Evolutionary conservation across 1,140 invertebrate species (phyloP).

Genomic region (Macrostomum lignano): DNA sequence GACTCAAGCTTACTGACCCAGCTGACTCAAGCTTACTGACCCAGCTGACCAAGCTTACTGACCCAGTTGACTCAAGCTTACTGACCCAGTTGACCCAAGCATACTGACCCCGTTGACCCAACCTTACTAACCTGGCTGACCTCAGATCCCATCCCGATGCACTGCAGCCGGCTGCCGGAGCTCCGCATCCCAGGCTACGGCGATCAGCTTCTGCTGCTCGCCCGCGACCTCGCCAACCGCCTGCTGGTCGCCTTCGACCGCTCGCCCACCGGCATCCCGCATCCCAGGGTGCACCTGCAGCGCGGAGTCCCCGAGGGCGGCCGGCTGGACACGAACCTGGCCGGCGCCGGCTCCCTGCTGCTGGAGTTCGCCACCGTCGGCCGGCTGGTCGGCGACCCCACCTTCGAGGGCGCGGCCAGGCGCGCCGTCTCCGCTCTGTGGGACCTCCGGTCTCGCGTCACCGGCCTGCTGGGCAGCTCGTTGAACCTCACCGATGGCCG

Average conservation of each 20-base stretch:
- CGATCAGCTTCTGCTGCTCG: conserved; percentile 34
- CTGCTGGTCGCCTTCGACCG: conserved; percentile 36
- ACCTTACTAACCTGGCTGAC: too few relatives aligned
- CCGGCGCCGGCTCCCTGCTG: conserved; percentile 37
- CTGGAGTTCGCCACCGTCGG: conserved; percentile 39
- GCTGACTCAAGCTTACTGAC: too few relatives aligned
- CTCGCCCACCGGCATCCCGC: conserved; percentile 32
- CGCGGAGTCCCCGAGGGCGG: conserved; percentile 32
- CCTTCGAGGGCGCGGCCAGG: conserved; percentile 35
- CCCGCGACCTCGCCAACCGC: conserved; percentile 34
- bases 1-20: too few relatives aligned
- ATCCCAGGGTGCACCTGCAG: conserved; percentile 35
- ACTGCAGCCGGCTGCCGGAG: too few relatives aligned
- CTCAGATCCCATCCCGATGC: too few relatives aligned
- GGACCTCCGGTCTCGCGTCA: conserved; percentile 33
- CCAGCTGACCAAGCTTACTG: too few relatives aligned
- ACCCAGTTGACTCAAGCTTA: too few relatives aligned
- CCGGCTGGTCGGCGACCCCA: conserved; percentile 33
- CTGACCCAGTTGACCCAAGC: too few relatives aligned
- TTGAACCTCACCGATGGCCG: conserved; percentile 37
- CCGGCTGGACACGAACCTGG: conserved; percentile 37
- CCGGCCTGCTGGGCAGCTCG: conserved; percentile 36
- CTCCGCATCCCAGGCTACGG: too few relatives aligned
- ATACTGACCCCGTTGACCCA: too few relatives aligned
- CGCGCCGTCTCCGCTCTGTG: conserved; percentile 33